phyloP scores from a whole-genome alignment of 2,888 invertebrate genomes.

The Dynastes maya region DNA sequence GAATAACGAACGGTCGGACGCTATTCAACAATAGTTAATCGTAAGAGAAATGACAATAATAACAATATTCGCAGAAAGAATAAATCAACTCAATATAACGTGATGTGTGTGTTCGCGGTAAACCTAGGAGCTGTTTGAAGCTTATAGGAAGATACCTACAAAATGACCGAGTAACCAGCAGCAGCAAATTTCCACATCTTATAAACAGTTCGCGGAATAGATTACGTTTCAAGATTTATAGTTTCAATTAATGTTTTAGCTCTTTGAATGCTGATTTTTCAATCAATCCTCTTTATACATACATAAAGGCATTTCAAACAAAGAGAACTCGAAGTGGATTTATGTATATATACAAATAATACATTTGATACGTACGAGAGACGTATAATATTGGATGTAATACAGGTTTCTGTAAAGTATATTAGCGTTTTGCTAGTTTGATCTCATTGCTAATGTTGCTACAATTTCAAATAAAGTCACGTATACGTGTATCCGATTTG shows the following conservation, averaged over 20 bases:
- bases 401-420: neutral
- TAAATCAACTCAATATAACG: slow-evolving; percentile 13
- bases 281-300: slow-evolving; percentile 26
- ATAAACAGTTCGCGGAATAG: slow-evolving; percentile 43
- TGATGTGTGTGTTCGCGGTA: slow-evolving; percentile 13
- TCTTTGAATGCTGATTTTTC: slow-evolving; percentile 33
- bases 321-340: slow-evolving; percentile 22
- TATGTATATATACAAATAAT: slow-evolving; percentile 18
- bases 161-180: neutral
- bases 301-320: slow-evolving; percentile 17
- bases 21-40: neutral
- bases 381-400: neutral
- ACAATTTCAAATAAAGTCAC: no score
- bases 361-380: neutral
- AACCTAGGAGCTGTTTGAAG: neutral
- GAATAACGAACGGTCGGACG: neutral
- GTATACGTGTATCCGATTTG: no score
- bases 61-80: slow-evolving; percentile 11
- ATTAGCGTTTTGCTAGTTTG: neutral
- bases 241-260: slow-evolving; percentile 41
- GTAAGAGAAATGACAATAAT: slow-evolving; percentile 3
- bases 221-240: slow-evolving; percentile 39
- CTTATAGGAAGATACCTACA: neutral
- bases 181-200: slow-evolving; percentile 33
- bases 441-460: no score